Base-by-base conservation (phyloP, 1,140 invertebrate genomes). In the Atopsyche davidsoni region DNA sequence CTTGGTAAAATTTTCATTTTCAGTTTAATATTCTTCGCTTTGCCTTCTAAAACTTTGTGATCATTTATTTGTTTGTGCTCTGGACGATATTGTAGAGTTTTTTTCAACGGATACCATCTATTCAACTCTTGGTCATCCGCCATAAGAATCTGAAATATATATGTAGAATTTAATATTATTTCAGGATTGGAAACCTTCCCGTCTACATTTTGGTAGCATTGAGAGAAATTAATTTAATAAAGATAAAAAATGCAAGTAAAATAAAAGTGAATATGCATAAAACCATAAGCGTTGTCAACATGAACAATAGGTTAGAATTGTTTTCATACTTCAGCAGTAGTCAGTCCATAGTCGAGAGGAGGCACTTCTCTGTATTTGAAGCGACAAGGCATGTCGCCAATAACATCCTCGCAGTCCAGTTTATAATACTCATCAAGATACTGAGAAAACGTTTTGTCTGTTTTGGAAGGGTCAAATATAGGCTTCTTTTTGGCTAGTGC, bases 351-450 rank as follows among this genome's bases (percentile, higher is more conserved):
- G 70, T 87, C 80, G 72, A 97, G 97, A 1, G 92, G 82, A 17
- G 84, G 73, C 2, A 93, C 90, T 65, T 89, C 78, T 31, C 92
- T 79, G 64, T 98, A 98, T 64, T 94, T 94, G 68, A 96, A 98
- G 62, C 90, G 78, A 59, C 92, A 96, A 0, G 90, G 89, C 48
- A 87, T 64, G 67, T 96, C 91, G 1, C 83, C 90, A 51, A 98
- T 86, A 25, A 97, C 80, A 71, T 98, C 96, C 67, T 98, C 95
- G 73, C 86, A 97, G 67, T 96, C 90, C 53, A 97, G 72, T 57
- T 86, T 83, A 63, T 96, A 97, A 70, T 96, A 96, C 66, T 96
- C 91, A 65, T 96, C 88, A 61, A 94, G 81, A 67, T 96, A 96
- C 59, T 96, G 77, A 38, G 87, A 78, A 72, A 92, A 93, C 1